phyloP scores from a whole-genome alignment of 2,888 invertebrate genomes.

The Antheraea assamensis region DNA sequence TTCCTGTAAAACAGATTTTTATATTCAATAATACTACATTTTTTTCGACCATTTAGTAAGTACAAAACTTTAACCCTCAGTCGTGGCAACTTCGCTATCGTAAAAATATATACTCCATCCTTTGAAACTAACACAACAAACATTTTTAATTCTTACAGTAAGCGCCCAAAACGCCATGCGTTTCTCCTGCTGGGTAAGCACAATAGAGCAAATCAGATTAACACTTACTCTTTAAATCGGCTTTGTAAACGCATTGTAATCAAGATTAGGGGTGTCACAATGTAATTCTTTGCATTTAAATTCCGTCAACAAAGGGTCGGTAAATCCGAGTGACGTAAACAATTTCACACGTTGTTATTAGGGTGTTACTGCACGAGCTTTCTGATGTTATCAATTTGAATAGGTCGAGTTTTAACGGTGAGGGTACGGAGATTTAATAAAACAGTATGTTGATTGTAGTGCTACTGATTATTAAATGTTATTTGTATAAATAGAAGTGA shows the following conservation, averaged over 20 bases:
- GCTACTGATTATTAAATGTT: neutral
- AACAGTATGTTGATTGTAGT: neutral
- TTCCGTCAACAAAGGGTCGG: slow-evolving; percentile 63
- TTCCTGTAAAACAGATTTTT: too few relatives aligned
- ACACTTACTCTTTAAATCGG: slow-evolving; percentile 70
- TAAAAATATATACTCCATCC: neutral
- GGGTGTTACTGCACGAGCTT: slow-evolving; percentile 37
- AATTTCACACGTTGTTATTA: slow-evolving; percentile 65
- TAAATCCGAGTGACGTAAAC: slow-evolving; percentile 66
- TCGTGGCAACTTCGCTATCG: neutral
- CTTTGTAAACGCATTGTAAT: slow-evolving; percentile 71
- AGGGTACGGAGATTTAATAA: neutral
- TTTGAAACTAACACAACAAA: slow-evolving; percentile 14
- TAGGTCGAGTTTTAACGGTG: slow-evolving; percentile 35
- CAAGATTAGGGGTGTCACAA: slow-evolving; percentile 76
- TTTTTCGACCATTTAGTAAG: too few relatives aligned
- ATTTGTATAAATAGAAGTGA: neutral
- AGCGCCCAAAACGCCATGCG: slow-evolving; percentile 54
- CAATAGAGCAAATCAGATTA: slow-evolving; percentile 80
- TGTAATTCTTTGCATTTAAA: slow-evolving; percentile 74
- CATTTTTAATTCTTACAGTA: slow-evolving; percentile 18
- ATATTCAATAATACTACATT: too few relatives aligned
- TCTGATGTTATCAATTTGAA: slow-evolving; percentile 61
- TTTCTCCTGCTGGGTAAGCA: slow-evolving; percentile 69
- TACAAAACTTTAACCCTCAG: neutral